Percentiles rank a stretch among this genome's conserved stretches.
These are phyloP conservation scores for Formicarius rufipectus DNA, from an alignment of 2,113 vertebrate species.

Conservation along the genomic window DNA sequence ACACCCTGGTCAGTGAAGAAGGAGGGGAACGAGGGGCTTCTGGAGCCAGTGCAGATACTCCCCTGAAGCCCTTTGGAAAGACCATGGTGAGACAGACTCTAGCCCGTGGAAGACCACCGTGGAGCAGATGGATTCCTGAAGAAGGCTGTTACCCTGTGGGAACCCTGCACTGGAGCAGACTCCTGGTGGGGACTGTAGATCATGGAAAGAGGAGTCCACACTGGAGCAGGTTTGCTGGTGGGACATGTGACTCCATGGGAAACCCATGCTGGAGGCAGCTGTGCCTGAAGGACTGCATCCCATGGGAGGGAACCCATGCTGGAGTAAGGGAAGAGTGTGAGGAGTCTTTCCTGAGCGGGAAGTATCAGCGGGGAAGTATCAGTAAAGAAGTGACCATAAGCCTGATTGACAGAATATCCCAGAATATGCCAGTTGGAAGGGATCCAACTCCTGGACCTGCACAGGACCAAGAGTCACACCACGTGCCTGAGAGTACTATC, in stretches of 20 bases:
- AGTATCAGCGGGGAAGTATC: neutral
- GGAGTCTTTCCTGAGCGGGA: neutral
- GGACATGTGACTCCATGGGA: neutral
- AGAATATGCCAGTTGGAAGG: neutral
- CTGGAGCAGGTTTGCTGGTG: neutral
- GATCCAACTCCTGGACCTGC: neutral
- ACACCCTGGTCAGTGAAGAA: neutral
- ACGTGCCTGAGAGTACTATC: neutral
- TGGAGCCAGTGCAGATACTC: neutral
- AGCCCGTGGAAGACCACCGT: neutral
- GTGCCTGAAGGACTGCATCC: neutral
- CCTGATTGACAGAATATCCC: neutral
- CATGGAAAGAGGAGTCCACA: accelerated
- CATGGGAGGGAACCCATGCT: neutral
- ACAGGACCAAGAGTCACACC: neutral
- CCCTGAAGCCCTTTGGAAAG: neutral
- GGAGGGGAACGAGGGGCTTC: neutral
- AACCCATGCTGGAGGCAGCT: accelerated
- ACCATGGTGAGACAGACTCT: neutral
- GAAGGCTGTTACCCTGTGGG: neutral
- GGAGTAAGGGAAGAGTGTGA: neutral
- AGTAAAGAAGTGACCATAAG: neutral
- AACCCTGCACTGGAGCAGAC: neutral
- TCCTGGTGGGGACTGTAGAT: neutral
- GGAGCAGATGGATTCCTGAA: neutral